These are phyloP conservation scores for Drosophila paramelanica DNA, from an alignment of 2,888 invertebrate genomes.

Conservation along the genomic window DNA sequence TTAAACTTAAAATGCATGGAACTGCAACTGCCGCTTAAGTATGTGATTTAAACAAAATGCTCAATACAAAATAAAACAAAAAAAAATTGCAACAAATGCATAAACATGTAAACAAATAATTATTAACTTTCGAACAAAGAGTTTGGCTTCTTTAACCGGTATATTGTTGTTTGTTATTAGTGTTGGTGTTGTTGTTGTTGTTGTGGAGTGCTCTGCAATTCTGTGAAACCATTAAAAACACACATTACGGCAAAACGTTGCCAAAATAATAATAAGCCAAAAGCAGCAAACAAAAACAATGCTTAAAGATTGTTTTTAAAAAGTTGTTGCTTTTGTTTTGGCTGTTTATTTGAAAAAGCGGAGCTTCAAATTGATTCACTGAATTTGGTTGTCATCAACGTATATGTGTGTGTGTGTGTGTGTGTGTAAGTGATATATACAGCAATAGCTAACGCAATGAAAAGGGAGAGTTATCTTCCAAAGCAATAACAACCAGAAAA, in stretches of 20 bases:
- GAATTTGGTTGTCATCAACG: not conserved
- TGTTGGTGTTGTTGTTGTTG: slow-evolving; percentile 6
- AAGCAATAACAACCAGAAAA: slow-evolving; percentile 2
- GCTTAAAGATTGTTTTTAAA: slow-evolving; percentile 2
- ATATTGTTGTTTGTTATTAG: not conserved
- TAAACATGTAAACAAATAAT: slow-evolving; percentile 5
- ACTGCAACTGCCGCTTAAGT: not conserved
- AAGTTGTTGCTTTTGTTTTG: slow-evolving; percentile 10
- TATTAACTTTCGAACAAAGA: slow-evolving; percentile 2
- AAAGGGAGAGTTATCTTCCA: slow-evolving; percentile 16
- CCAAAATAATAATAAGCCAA: slow-evolving; percentile 21
- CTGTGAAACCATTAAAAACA: slow-evolving; percentile 12
- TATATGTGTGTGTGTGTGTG: too few relatives aligned
- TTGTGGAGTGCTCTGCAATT: slow-evolving; percentile 3
- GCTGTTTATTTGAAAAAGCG: slow-evolving; percentile 4
- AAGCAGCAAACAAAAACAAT: not conserved
- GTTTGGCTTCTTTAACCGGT: slow-evolving; percentile 16
- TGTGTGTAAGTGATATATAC: not conserved
- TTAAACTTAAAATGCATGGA: not conserved
- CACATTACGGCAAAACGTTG: slow-evolving; percentile 6
- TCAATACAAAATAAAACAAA: not conserved
- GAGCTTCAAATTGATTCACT: slow-evolving; percentile 3
- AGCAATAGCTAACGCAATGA: slow-evolving; percentile 5
- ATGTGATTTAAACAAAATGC: not conserved
- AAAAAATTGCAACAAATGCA: not conserved